Evolutionary conservation across 2,888 invertebrate genomes (phyloP), one percentile per base, ranked within the genome.

Genomic region (Tetragonula carbonaria): DNA sequence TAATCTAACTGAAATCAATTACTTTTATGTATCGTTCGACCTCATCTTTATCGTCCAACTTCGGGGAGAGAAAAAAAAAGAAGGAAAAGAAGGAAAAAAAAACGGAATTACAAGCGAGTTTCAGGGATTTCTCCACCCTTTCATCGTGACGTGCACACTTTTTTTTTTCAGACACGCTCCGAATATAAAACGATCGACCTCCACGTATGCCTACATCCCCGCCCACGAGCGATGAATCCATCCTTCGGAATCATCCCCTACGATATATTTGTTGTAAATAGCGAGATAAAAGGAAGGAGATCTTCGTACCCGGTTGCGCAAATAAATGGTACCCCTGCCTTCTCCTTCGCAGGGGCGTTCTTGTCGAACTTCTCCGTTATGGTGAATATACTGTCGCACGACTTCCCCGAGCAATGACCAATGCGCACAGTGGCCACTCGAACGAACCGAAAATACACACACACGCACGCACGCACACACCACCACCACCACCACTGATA

Each of bases 351-450:
- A 92, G 91, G 92, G 91, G 80, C 87, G 74, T 91, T 88, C 78
- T 90, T 88, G 78, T 80, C 87, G 62, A 75, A 80, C 73, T 82
- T 85, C 91, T 92, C 93, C 93, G 93, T 93, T 90, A 90, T 92
- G 92, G 80, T 71, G 84, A 28, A 28, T 28, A 28, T 73, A 63
- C 81, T 57, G 57, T 65, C 50, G 55, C 68, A 65, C 63, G 57
- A 72, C 14, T 53, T 50, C 4, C 18, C 6, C 53, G 33, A 78
- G 82, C 59, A 57, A 81, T 28, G 23, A 16, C 28, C 21, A 21
- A 63, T 71, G n/a, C 50, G 28, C 59, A 59, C 38, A 23, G n/a
- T 4, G 6, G 0, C n/a, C 66, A 57, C 38, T 14, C 16, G 2
- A 51, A n/a, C 23, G 1, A 53, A n/a, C 16, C 53, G 18, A 4